These are phyloP conservation scores for Tromatobia lineatoria DNA, from an alignment of 2,888 invertebrate genomes.

Conservation along the genomic window DNA sequence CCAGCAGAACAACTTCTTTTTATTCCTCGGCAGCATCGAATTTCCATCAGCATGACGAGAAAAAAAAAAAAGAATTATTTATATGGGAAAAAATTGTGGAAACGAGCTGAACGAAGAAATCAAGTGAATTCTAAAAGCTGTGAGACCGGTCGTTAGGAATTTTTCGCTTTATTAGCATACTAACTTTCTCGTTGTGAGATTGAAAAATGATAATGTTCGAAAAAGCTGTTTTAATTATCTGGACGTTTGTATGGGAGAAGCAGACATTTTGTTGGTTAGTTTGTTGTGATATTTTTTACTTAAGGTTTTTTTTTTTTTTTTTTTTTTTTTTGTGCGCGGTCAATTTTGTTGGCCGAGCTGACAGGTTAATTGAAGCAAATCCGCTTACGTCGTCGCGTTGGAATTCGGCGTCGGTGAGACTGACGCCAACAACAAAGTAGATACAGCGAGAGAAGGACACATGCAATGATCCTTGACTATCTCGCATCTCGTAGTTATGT, in stretches of 20 bases:
- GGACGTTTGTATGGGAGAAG: not conserved
- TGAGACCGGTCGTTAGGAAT: conserved; percentile 39
- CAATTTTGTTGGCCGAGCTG: not conserved
- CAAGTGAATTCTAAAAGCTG: conserved; percentile 17
- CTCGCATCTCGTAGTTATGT: conserved; percentile 44
- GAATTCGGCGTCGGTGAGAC: conserved; percentile 46
- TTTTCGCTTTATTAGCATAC: conserved; percentile 29
- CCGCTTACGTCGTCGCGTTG: conserved; percentile 49
- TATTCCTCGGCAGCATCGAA: conserved; percentile 28
- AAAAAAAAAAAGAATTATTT: conserved; percentile 6
- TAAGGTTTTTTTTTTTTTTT: no score
- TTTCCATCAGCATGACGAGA: conserved; percentile 33
- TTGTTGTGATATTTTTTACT: no score
- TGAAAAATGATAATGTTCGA: not conserved
- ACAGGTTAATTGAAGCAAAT: not conserved
- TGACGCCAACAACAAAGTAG: conserved; percentile 15
- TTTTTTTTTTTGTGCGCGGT: conserved; percentile 9
- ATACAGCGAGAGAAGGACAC: not conserved
- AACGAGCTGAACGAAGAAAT: not conserved
- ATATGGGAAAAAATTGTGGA: not conserved
- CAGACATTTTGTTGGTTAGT: not conserved
- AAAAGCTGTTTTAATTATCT: not conserved
- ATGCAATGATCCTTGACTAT: conserved; percentile 60
- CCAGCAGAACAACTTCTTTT: conserved; percentile 25
- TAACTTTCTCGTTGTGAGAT: not conserved